Percentiles rank a stretch among this genome's conserved stretches.
These are phyloP conservation scores for Gadus macrocephalus DNA, from an alignment of 2,113 vertebrate species.

Conservation along the genomic window DNA sequence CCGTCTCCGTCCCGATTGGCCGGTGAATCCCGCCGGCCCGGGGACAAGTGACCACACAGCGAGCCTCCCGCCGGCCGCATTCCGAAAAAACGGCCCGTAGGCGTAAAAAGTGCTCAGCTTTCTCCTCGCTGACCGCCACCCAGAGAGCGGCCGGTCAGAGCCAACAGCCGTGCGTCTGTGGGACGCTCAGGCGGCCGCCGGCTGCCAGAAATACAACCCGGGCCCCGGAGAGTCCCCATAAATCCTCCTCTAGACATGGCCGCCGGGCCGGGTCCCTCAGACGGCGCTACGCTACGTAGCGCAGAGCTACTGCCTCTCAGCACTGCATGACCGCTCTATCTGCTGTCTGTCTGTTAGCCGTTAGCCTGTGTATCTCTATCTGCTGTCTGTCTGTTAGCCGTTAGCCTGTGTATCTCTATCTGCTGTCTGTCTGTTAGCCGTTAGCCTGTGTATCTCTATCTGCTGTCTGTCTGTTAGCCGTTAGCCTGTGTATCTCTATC, in stretches of 20 bases:
- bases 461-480: too few relatives aligned
- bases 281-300: too few relatives aligned
- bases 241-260: conserved; percentile 25
- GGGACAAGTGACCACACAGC: conserved; percentile 40
- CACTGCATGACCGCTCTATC: too few relatives aligned
- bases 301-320: too few relatives aligned
- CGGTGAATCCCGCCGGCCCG: conserved; percentile 18
- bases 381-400: too few relatives aligned
- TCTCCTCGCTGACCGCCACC: conserved; percentile 50
- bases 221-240: conserved; percentile 33
- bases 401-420: too few relatives aligned
- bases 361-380: too few relatives aligned
- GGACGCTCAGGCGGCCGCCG: conserved; percentile 29
- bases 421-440: too few relatives aligned
- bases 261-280: too few relatives aligned
- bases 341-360: too few relatives aligned
- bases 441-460: too few relatives aligned
- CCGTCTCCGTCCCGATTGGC: conserved; percentile 33
- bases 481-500: too few relatives aligned
- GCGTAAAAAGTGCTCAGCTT: conserved; percentile 37
- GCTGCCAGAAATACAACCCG: conserved; percentile 48
- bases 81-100: conserved; percentile 43
- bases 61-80: conserved; percentile 25
- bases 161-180: conserved; percentile 40
- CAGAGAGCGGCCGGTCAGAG: conserved; percentile 49